Conservation (phyloP, 2,888 invertebrate species). For the Vannuccia rotundouncinata region DNA sequence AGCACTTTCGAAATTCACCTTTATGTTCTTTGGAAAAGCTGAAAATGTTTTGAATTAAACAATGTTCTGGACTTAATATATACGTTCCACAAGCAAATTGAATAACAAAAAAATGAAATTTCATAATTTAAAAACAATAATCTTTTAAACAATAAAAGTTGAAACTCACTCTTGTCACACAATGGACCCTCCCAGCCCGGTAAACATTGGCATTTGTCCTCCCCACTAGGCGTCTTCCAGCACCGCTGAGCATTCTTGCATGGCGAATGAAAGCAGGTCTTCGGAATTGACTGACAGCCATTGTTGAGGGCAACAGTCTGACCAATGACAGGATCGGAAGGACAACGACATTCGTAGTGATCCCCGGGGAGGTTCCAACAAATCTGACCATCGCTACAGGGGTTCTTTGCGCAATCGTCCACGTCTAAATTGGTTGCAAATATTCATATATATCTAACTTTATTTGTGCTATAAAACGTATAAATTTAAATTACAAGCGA, state of each 20-base stretch:
- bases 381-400: conserved; percentile 73
- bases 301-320: conserved; percentile 79
- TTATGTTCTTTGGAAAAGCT: too few relatives aligned
- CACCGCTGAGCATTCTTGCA: conserved; percentile 12
- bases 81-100: too few relatives aligned
- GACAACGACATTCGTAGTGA: neutral
- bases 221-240: neutral
- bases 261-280: neutral
- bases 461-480: too few relatives aligned
- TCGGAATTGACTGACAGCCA: conserved; percentile 62
- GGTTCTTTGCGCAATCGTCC: conserved; percentile 85
- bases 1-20: too few relatives aligned
- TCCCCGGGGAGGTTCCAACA: neutral
- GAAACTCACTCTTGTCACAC: conserved; percentile 77
- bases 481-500: too few relatives aligned
- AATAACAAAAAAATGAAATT: too few relatives aligned
- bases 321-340: neutral
- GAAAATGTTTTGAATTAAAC: too few relatives aligned
- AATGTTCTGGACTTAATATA: too few relatives aligned
- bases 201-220: conserved; percentile 70
- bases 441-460: too few relatives aligned
- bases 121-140: too few relatives aligned
- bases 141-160: too few relatives aligned
- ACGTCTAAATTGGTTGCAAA: conserved; percentile 63
- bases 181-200: conserved; percentile 64